Conservation (phyloP, 2,888 invertebrate species). For the Hirtodrosophila histrioides region DNA sequence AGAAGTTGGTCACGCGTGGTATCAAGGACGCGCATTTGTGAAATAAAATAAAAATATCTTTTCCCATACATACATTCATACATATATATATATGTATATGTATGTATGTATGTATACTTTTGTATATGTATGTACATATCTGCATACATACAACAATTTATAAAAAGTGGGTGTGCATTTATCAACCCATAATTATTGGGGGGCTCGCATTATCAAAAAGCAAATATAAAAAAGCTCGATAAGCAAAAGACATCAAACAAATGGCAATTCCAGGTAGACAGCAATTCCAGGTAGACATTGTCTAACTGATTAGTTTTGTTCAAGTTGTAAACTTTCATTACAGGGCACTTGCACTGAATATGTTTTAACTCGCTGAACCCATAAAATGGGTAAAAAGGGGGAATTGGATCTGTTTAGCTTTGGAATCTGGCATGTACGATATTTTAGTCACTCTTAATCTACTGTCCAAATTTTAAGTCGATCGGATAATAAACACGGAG, state of each 20-base stretch:
- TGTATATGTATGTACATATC: neutral
- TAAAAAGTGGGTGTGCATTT: conserved; percentile 40
- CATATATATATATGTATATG: conserved; percentile 2
- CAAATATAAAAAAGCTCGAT: conserved; percentile 28
- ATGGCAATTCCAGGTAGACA: conserved; percentile 9
- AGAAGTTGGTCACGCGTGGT: conserved; percentile 19
- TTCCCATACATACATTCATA: conserved; percentile 2
- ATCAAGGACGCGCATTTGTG: conserved; percentile 26
- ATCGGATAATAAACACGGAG: too few species aligned
- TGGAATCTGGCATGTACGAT: too few species aligned
- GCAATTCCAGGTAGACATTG: conserved; percentile 10
- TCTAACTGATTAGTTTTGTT: conserved; percentile 28
- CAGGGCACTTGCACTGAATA: conserved; percentile 1
- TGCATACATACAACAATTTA: too few species aligned
- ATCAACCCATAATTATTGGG: neutral
- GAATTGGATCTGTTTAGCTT: too few species aligned
- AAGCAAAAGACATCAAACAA: conserved; percentile 36
- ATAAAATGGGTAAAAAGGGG: too few species aligned
- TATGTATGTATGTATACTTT: neutral
- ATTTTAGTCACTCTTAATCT: too few species aligned
- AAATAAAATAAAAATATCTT: neutral
- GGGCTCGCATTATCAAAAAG: conserved; percentile 35
- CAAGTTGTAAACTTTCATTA: neutral
- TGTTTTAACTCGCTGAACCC: too few species aligned
- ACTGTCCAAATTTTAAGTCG: too few species aligned